Percentiles rank a stretch among this genome's conserved stretches.
These are phyloP conservation scores for Hippoglossus stenolepis DNA, from an alignment of 2,113 vertebrate species.

Conservation along the genomic window DNA sequence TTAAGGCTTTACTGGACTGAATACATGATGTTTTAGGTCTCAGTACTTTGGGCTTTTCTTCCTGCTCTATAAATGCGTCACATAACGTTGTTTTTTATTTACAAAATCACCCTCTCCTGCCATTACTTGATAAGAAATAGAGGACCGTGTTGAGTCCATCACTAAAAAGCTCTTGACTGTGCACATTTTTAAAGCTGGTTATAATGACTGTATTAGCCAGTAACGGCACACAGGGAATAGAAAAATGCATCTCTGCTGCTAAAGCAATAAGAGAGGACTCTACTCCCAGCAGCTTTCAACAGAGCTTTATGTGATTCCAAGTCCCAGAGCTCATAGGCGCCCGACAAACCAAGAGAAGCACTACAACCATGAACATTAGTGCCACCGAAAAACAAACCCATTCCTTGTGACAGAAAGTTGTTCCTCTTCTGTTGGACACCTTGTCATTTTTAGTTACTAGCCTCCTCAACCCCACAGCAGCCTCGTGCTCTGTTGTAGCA, in stretches of 20 bases:
- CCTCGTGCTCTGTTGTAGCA: constrained; percentile 24
- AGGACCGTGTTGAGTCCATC: constrained; percentile 44
- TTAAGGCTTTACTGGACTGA: not conserved
- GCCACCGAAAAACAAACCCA: constrained; percentile 47
- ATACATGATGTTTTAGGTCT: not conserved
- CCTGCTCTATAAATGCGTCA: not conserved
- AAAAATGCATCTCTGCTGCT: constrained; percentile 61
- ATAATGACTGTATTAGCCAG: constrained; percentile 73
- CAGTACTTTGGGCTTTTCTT: not conserved
- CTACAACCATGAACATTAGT: constrained; percentile 30
- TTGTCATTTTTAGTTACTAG: constrained; percentile 33
- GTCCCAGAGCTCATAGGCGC: constrained; percentile 60
- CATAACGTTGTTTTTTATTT: constrained; percentile 20
- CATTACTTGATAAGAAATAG: constrained; percentile 37
- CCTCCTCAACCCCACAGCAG: constrained; percentile 13
- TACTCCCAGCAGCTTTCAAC: constrained; percentile 61
- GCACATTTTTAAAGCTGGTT: constrained; percentile 65
- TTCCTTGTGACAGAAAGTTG: constrained; percentile 33
- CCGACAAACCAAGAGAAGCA: constrained; percentile 45
- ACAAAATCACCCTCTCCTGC: constrained; percentile 7
- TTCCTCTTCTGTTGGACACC: constrained; percentile 31
- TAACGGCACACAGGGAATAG: constrained; percentile 64
- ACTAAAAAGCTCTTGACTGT: constrained; percentile 66
- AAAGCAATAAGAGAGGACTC: constrained; percentile 66
- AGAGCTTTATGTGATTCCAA: constrained; percentile 63